Percentiles rank a stretch among this genome's conserved stretches.
Conservation (phyloP, 2,888 invertebrate species). For the Azorinus chamasolen region DNA sequence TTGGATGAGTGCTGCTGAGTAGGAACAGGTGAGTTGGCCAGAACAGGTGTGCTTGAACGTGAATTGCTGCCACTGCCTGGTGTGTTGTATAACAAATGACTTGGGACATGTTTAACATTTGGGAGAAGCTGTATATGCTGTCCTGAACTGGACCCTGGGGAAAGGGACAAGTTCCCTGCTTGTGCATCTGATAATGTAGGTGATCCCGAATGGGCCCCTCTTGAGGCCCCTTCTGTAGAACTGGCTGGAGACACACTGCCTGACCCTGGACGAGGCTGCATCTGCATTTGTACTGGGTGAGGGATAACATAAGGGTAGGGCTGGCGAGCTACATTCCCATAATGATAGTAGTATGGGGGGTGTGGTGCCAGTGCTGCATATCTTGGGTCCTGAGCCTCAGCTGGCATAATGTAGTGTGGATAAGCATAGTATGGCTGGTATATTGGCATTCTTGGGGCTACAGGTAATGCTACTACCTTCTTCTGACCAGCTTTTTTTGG, state of each 20-base stretch:
- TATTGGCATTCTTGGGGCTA: constrained; percentile 52
- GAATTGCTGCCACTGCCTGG: constrained; percentile 64
- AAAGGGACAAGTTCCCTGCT: constrained; percentile 33
- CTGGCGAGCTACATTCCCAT: constrained; percentile 35
- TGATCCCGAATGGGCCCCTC: constrained; percentile 40
- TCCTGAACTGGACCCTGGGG: constrained; percentile 64
- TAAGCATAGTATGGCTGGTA: constrained; percentile 53
- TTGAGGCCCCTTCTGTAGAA: constrained; percentile 47
- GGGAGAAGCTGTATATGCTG: constrained; percentile 79
- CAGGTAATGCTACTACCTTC: constrained; percentile 23
- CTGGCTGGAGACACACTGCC: constrained; percentile 59
- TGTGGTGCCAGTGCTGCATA: constrained; percentile 29
- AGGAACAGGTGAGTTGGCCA: constrained; percentile 62
- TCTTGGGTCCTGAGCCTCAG: constrained; percentile 52
- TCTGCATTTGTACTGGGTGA: constrained; percentile 44
- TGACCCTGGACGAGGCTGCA: constrained; percentile 58
- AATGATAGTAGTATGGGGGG: constrained; percentile 58
- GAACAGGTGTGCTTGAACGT: constrained; percentile 67
- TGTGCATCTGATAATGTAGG: constrained; percentile 40
- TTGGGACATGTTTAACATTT: constrained; percentile 80
- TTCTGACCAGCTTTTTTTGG: constrained; percentile 41
- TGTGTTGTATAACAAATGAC: constrained; percentile 70
- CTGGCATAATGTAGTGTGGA: constrained; percentile 52
- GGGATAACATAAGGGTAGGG: constrained; percentile 43
- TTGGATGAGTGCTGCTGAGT: constrained; percentile 40